These are phyloP conservation scores for Bembecia ichneumoniformis DNA, from an alignment of 2,888 invertebrate genomes.

Conservation along the genomic window DNA sequence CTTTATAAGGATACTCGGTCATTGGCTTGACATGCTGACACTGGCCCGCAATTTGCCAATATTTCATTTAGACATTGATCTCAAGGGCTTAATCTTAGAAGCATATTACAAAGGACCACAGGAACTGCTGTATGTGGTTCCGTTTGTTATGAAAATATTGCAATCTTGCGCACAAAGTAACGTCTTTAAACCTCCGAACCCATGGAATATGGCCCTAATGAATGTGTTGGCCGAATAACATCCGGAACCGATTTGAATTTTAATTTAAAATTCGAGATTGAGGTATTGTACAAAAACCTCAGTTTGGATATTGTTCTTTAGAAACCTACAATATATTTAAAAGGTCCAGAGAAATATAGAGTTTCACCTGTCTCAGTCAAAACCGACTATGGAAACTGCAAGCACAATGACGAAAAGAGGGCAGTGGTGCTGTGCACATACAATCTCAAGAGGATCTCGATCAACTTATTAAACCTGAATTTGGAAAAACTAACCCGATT, in stretches of 20 bases:
- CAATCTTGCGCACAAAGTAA: slow-evolving; percentile 96
- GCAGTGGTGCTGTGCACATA: no score
- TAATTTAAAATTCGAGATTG: slow-evolving; percentile 99
- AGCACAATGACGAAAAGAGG: slow-evolving; percentile 28
- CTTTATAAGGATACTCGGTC: slow-evolving; percentile 96
- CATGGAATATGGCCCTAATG: slow-evolving; percentile 98
- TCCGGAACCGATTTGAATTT: slow-evolving; percentile 96
- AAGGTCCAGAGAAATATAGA: slow-evolving; percentile 91
- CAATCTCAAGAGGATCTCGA: no score
- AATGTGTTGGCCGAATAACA: slow-evolving; percentile 97
- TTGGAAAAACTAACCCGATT: slow-evolving; percentile 54
- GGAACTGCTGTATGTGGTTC: slow-evolving; percentile 97
- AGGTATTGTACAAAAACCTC: slow-evolving; percentile 96
- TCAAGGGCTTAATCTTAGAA: slow-evolving; percentile 95
- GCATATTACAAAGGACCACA: slow-evolving; percentile 98
- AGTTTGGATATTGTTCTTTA: slow-evolving; percentile 88
- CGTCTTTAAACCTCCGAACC: slow-evolving; percentile 97
- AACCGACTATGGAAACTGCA: slow-evolving; percentile 65
- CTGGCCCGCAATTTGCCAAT: slow-evolving; percentile 95
- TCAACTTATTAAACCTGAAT: slow-evolving; percentile 42
- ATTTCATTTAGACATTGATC: slow-evolving; percentile 89
- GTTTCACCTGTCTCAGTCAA: slow-evolving; percentile 89
- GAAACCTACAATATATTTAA: slow-evolving; percentile 88
- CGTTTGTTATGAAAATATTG: slow-evolving; percentile 97
- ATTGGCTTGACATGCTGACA: slow-evolving; percentile 99